Evolutionary conservation across 2,113 vertebrate species (phyloP), one percentile per base, ranked within the genome.

Genomic region (Callipepla squamata): DNA sequence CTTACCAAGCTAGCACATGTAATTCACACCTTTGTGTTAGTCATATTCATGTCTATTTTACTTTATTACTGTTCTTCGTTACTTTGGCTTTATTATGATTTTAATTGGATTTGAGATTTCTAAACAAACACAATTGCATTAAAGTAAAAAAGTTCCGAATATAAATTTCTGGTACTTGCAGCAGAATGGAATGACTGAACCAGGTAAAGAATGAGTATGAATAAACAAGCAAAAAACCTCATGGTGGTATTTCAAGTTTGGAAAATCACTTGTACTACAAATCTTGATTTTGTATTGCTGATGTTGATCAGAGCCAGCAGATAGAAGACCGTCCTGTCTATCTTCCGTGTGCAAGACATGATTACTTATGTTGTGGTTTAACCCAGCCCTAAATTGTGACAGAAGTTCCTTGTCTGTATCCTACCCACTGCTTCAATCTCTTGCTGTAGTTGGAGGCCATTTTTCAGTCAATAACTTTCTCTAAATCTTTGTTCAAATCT

Each of bases 311-410:
- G 2, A 50, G 25, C 30, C 15, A 51, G 44, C 34, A 61, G 14
- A 12, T 89, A 40, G 26, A 74, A 75, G 50, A 42, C 30, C 23
- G 7, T 34, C 36, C 53, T 45, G 36, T n/a, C 11, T 10, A 72
- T 7, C 38, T 34, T 21, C 40, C 15, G 9, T 14, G 6, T 11
- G 13, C 8, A 87, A 75, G 16, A 9, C 28, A 76, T 11, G 19
- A 9, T 3, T 12, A 19, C 22, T 55, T 73, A 30, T 9, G 65
- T 9, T 3, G 1, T 0, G 0, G 8, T 51, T 32, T 55, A 79
- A 61, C 15, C 9, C 15, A 59, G 20, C 3, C n/a, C 20, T 62
- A 77, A 82, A 40, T 50, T 70, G 4, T 42, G n/a, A 23, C 14
- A 4, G 38, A 82, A 91, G 12, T 50, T 73, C 61, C 17, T 40